These are phyloP conservation scores for Galeopterus variegatus DNA, from an alignment of 2,113 vertebrate genomes.

Conservation along the genomic window DNA sequence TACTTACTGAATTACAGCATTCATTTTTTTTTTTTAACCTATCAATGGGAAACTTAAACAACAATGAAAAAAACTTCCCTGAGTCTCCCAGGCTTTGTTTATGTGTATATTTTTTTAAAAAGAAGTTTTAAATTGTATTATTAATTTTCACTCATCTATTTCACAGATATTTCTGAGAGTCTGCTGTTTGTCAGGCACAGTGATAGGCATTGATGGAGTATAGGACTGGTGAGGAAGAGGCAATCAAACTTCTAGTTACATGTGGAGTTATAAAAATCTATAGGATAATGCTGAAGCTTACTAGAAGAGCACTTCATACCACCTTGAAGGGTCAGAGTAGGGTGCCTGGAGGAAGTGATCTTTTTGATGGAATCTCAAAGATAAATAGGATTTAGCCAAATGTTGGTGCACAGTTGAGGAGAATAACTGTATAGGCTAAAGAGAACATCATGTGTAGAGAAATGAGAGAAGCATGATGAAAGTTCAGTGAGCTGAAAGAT, in stretches of 20 bases:
- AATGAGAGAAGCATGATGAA: not conserved
- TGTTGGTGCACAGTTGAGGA: not conserved
- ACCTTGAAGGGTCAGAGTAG: not conserved
- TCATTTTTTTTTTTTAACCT: not conserved
- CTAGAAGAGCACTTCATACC: slow-evolving; percentile 15
- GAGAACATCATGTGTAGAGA: not conserved
- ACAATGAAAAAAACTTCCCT: not conserved
- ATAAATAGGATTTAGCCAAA: not conserved
- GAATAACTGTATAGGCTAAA: not conserved
- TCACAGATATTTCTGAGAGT: not conserved
- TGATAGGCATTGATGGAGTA: not conserved
- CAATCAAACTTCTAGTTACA: not conserved
- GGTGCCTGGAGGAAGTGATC: not conserved
- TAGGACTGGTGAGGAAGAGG: not conserved
- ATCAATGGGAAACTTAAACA: not conserved
- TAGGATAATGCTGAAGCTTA: not conserved
- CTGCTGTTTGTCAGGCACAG: not conserved
- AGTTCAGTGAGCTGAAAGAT: not conserved
- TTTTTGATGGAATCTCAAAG: not conserved
- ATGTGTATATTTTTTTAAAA: not conserved
- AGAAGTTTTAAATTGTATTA: not conserved
- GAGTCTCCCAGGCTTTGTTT: not conserved
- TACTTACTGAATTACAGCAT: slow-evolving; percentile 1
- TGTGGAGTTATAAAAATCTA: not conserved
- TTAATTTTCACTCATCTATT: not conserved